Percentiles rank a stretch among this genome's conserved stretches.
These are phyloP conservation scores for Cetonia aurata DNA, from an alignment of 2,888 invertebrate genomes.

Conservation along the genomic window DNA sequence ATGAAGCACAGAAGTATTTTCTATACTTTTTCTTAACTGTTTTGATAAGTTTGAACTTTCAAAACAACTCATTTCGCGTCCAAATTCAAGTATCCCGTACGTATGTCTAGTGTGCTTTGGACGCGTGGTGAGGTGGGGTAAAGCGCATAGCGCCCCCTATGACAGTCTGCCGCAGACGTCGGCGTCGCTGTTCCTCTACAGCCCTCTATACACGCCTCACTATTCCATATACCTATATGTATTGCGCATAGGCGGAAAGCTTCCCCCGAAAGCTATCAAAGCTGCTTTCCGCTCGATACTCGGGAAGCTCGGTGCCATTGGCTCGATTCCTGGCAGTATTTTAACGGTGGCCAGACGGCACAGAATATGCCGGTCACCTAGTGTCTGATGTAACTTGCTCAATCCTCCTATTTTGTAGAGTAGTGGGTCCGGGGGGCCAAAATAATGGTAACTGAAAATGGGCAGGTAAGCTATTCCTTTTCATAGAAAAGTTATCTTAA, in stretches of 20 bases:
- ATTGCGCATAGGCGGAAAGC: conserved; percentile 41
- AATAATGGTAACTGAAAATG: conserved; percentile 65
- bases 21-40: too few relatives aligned
- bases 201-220: neutral
- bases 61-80: too few relatives aligned
- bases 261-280: conserved; percentile 58
- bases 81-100: neutral
- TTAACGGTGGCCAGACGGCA: conserved; percentile 57
- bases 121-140: neutral
- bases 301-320: conserved; percentile 63
- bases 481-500: too few relatives aligned
- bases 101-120: too few relatives aligned
- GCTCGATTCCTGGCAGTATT: conserved; percentile 57
- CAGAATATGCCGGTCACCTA: conserved; percentile 59
- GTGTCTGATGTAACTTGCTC: conserved; percentile 56
- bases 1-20: too few relatives aligned
- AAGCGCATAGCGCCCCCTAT: conserved; percentile 21
- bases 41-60: too few relatives aligned
- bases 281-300: conserved; percentile 66
- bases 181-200: conserved; percentile 1
- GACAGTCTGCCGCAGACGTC: neutral
- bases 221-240: conserved; percentile 10
- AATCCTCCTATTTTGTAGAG: conserved; percentile 52
- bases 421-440: conserved; percentile 53
- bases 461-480: conserved; percentile 59